These are phyloP conservation scores for Conomelus anceps DNA, from an alignment of 2,888 invertebrate species.

Conservation along the genomic window DNA sequence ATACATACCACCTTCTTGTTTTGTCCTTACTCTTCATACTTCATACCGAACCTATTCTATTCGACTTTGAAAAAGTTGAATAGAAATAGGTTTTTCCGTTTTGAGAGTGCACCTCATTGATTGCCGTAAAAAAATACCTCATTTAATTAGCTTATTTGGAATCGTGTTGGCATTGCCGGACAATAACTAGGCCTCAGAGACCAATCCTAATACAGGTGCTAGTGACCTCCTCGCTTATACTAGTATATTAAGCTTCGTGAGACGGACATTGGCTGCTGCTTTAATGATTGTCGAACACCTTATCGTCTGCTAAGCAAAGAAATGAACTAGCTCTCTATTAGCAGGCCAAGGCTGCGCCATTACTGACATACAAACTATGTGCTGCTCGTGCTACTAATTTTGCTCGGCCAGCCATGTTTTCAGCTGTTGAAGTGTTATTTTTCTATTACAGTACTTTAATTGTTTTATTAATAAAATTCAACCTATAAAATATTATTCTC, in stretches of 20 bases:
- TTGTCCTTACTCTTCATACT: background rate
- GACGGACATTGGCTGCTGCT: background rate
- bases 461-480: too few species aligned
- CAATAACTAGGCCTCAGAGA: background rate
- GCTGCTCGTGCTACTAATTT: background rate
- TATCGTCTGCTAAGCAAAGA: background rate
- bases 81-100: background rate
- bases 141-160: background rate
- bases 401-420: background rate
- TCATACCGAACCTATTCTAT: background rate
- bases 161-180: background rate
- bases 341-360: background rate
- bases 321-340: background rate
- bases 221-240: background rate
- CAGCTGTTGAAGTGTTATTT: too few species aligned
- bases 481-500: too few species aligned
- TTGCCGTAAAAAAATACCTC: background rate
- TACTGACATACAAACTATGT: background rate
- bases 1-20: too few species aligned
- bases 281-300: background rate
- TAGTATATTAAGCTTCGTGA: background rate
- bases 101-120: background rate
- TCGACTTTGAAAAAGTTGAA: background rate
- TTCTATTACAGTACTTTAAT: too few species aligned
- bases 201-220: background rate